Evolutionary conservation across 2,797 vertebrate species (phyloP), one percentile per base, ranked within the genome.

Genomic region (Enteromius paludinosus): DNA sequence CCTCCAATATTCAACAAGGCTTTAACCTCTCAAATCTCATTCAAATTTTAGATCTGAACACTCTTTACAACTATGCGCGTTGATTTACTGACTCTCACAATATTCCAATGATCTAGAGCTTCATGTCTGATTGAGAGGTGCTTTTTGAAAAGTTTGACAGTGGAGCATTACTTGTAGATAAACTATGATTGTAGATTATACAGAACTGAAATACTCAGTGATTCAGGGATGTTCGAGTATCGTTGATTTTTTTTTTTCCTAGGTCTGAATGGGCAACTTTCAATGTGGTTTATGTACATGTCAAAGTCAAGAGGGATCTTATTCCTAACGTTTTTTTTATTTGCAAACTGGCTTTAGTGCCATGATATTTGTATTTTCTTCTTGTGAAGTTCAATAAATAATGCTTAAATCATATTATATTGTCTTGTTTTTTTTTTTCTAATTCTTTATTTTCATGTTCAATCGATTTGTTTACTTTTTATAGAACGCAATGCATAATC

Each of bases 341-440:
- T 85, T 65, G 25, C 52, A 77, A 72, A 71, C 9, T 62, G 56
- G 62, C 54, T 62, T 84, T 65, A 33, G 38, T 61, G 68, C 68
- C 59, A 62, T 47, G 68, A 47, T 82, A 62, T 85, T 84, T 87
- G 87, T 87, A 85, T 70, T 84, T 23, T 82, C 54, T 78, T 89
- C 54, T 78, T 89, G 88, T 87, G 70, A 87, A 84, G 52, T 69
- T 84, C 84, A 87, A 86, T 87, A 89, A 89, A 87, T 43, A 17
- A 64, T 69, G 81, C 79, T 76, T 38, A 49, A 78, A 85, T 68
- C 45, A 28, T 30, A n/a, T 45, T 17, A 64, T 11, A 8, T 62
- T 15, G n/a, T 87, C 25, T 20, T 56, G 80, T 64, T n/a, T 49
- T 45, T 23, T 70, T 47, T 4, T 45, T 68, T 71, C 7, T 17